Percentiles rank a stretch among this genome's conserved stretches.
These are phyloP conservation scores for Dissostichus mawsoni DNA, from an alignment of 2,113 vertebrate genomes.

Conservation along the genomic window DNA sequence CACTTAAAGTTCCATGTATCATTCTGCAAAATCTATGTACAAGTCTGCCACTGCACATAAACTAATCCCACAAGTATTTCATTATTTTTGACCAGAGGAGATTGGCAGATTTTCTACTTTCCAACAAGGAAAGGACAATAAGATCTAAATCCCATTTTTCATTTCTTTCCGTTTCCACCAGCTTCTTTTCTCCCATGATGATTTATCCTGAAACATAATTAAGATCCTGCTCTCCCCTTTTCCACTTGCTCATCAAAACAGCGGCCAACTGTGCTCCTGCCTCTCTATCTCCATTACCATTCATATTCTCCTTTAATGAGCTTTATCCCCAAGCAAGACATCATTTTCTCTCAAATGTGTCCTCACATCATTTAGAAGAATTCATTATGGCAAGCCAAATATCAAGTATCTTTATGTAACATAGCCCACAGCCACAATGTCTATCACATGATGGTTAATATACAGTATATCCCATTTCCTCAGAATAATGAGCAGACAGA, in stretches of 20 bases:
- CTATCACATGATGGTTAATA: slow-evolving; percentile 45
- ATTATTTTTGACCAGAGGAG: not conserved
- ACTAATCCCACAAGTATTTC: not conserved
- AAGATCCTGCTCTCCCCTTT: slow-evolving; percentile 17
- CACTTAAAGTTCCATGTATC: not conserved
- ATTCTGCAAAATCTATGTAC: not conserved
- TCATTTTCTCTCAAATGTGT: slow-evolving; percentile 26
- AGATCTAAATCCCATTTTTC: slow-evolving; percentile 15
- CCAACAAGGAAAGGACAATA: slow-evolving; percentile 15
- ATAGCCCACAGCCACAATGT: slow-evolving; percentile 8
- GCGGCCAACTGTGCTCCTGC: slow-evolving; percentile 25
- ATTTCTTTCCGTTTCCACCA: slow-evolving; percentile 29
- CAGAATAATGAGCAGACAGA: slow-evolving; percentile 48
- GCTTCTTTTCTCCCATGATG: slow-evolving; percentile 21
- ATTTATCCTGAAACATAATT: slow-evolving; percentile 49
- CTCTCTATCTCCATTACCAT: slow-evolving; percentile 36
- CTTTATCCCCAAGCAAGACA: slow-evolving; percentile 21
- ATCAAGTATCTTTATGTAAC: slow-evolving; percentile 10
- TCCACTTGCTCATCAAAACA: slow-evolving; percentile 22
- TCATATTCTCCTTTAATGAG: slow-evolving; percentile 49
- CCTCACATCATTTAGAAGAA: slow-evolving; percentile 15
- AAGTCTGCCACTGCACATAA: not conserved
- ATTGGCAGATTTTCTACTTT: slow-evolving; percentile 16
- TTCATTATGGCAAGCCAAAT: slow-evolving; percentile 24
- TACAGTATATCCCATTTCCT: slow-evolving; percentile 37